phyloP scores from a whole-genome alignment of 2,888 invertebrate species.

The Cyclophora albipunctata region DNA sequence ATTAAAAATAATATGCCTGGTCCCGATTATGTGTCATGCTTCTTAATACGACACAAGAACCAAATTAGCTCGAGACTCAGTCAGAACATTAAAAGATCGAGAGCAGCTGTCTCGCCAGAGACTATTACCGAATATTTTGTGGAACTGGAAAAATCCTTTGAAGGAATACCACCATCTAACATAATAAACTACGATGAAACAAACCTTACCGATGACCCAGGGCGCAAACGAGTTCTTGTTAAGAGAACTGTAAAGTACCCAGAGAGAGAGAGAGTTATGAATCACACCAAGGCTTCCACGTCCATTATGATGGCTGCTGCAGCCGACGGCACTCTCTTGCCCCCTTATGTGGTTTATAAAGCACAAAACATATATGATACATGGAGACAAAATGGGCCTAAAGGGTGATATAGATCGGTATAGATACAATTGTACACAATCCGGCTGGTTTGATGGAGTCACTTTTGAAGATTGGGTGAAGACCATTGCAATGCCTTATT shows the following conservation, averaged over 20 bases:
- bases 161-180: constrained; percentile 11
- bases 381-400: constrained; percentile 45
- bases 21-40: constrained; percentile 13
- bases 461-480: constrained; percentile 36
- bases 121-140: constrained; percentile 15
- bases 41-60: constrained; percentile 18
- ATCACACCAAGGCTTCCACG: constrained; percentile 31
- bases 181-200: constrained; percentile 21
- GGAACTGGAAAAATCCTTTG: constrained; percentile 12
- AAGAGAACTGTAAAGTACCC: constrained; percentile 36
- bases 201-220: constrained; percentile 18
- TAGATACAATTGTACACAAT: constrained; percentile 35
- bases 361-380: constrained; percentile 36
- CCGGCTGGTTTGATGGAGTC: constrained; percentile 37
- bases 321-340: constrained; percentile 36
- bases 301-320: constrained; percentile 43
- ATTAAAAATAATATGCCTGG: no score
- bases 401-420: no score
- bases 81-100: constrained; percentile 19
- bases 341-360: constrained; percentile 50
- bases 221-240: constrained; percentile 19
- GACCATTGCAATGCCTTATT: constrained; percentile 16
- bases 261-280: constrained; percentile 34
- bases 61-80: constrained; percentile 13
- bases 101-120: constrained; percentile 15